Evolutionary conservation across 2,888 invertebrate species (phyloP).

Genomic region (Hirtodrosophila trivittata): DNA sequence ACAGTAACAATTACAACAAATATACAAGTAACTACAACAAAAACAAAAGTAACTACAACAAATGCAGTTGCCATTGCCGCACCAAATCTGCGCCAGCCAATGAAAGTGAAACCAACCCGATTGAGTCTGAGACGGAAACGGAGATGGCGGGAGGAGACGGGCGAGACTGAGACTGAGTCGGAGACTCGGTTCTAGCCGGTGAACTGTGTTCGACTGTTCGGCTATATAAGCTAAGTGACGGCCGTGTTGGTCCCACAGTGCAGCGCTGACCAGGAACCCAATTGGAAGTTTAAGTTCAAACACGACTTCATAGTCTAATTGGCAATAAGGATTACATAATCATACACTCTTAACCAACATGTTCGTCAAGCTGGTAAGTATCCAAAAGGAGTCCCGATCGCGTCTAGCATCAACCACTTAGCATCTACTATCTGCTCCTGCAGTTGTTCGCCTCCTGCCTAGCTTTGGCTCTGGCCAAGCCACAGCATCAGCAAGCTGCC

Average conservation of each 20-base stretch:
- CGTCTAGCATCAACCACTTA: background rate
- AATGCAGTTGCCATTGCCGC: conserved; percentile 44
- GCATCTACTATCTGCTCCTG: conserved; percentile 7
- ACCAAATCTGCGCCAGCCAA: conserved; percentile 59
- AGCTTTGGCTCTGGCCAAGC: conserved; percentile 81
- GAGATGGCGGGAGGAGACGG: conserved; percentile 22
- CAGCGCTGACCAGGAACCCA: conserved; percentile 81
- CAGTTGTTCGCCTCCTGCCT: conserved; percentile 80
- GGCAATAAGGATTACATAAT: conserved; percentile 58
- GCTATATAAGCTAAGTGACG: conserved; percentile 82
- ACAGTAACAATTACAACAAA: conserved; percentile 8
- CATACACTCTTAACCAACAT: conserved; percentile 63
- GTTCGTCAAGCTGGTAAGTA: conserved; percentile 84
- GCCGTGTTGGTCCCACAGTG: conserved; percentile 80
- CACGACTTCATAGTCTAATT: conserved; percentile 83
- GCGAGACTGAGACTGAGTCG: conserved; percentile 17
- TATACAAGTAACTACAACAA: conserved; percentile 20
- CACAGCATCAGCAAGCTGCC: conserved; percentile 83
- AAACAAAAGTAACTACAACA: conserved; percentile 40
- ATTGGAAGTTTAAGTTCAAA: conserved; percentile 84
- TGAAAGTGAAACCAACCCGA: conserved; percentile 75
- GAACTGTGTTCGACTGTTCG: conserved; percentile 44
- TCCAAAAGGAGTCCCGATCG: too few species aligned
- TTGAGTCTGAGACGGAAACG: conserved; percentile 9
- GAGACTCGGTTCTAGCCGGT: conserved; percentile 58